Evolutionary conservation across 2,888 invertebrate genomes (phyloP), one percentile per base, ranked within the genome.

Genomic region (Teleiodes luculella): DNA sequence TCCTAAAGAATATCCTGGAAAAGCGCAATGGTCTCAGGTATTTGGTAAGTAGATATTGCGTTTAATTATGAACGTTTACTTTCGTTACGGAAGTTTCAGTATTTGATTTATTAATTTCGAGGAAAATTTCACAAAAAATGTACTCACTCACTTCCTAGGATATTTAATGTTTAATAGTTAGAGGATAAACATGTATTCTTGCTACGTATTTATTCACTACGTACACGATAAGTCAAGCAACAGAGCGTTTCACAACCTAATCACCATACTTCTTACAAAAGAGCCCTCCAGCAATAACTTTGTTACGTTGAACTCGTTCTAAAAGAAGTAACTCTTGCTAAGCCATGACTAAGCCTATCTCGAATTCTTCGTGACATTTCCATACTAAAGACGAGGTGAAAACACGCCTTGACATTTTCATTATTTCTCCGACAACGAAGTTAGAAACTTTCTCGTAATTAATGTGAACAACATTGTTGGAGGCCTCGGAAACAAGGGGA

Each of bases 11-110:
- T 97, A 96, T 81, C 97, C 97, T 0, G 93, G 97, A 7, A 94
- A 95, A 54, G 97, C 97, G 10, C 97, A 97, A 77, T 98, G 97
- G 95, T 96, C 97, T 68, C 94, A 95, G 80, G 92, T 96, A 62
- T 92, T 97, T 76, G 97, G 98, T 97, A 80, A 93, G 96, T 91
- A 49, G 18, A 3, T 24, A 6, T 24, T n/a, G n/a, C n/a, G n/a
- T n/a, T n/a, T n/a, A n/a, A n/a, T n/a, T n/a, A n/a, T n/a, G n/a
- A n/a, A n/a, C n/a, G n/a, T n/a, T n/a, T n/a, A n/a, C n/a, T n/a
- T n/a, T n/a, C n/a, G n/a, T n/a, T n/a, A n/a, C n/a, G n/a, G n/a
- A n/a, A n/a, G n/a, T n/a, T n/a, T n/a, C n/a, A n/a, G n/a, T n/a
- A n/a, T n/a, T n/a, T n/a, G n/a, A n/a, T n/a, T n/a, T n/a, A n/a